These are phyloP conservation scores for Gephyroberyx darwinii DNA, from an alignment of 2,797 vertebrate species.

Conservation along the genomic window DNA sequence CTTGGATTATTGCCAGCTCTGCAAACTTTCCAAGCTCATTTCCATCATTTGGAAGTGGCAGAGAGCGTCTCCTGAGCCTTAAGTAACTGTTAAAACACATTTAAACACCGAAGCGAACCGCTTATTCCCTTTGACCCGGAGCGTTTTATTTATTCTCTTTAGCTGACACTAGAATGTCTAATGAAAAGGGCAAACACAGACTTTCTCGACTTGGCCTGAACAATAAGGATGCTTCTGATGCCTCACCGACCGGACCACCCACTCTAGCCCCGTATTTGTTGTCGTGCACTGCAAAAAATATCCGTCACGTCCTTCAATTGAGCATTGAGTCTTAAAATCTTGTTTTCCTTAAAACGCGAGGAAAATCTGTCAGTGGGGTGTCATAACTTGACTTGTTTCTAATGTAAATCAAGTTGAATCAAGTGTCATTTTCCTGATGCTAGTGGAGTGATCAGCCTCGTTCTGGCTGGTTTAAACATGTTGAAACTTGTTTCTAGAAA, in stretches of 20 bases:
- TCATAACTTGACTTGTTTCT: too few relatives aligned
- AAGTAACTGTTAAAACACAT: slow-evolving; percentile 81
- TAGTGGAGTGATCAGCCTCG: too few relatives aligned
- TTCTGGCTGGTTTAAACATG: too few relatives aligned
- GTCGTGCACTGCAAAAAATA: slow-evolving; percentile 43
- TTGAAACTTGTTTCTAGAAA: too few relatives aligned
- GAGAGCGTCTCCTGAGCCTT: slow-evolving; percentile 57
- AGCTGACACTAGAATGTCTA: slow-evolving; percentile 80
- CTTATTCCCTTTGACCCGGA: slow-evolving; percentile 72
- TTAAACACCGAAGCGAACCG: slow-evolving; percentile 70
- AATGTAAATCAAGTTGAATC: too few relatives aligned
- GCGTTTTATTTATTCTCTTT: slow-evolving; percentile 72
- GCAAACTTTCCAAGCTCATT: slow-evolving; percentile 80
- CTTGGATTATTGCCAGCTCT: slow-evolving; percentile 82
- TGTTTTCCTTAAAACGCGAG: too few relatives aligned
- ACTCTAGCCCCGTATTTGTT: slow-evolving; percentile 63
- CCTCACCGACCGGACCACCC: slow-evolving; percentile 67
- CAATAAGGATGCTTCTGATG: slow-evolving; percentile 61
- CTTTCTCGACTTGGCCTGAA: slow-evolving; percentile 58
- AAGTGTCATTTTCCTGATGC: too few relatives aligned
- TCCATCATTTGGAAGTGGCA: slow-evolving; percentile 65
- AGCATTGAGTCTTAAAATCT: slow-evolving; percentile 2
- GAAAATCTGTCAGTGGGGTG: too few relatives aligned
- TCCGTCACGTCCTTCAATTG: slow-evolving; percentile 13
- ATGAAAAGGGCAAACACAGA: slow-evolving; percentile 86